A percentile compares a stretch with the other conserved stretches of the same genome.
Evolutionary conservation across 2,888 invertebrate species (phyloP).

Genomic region (Drosophila mulleri): DNA sequence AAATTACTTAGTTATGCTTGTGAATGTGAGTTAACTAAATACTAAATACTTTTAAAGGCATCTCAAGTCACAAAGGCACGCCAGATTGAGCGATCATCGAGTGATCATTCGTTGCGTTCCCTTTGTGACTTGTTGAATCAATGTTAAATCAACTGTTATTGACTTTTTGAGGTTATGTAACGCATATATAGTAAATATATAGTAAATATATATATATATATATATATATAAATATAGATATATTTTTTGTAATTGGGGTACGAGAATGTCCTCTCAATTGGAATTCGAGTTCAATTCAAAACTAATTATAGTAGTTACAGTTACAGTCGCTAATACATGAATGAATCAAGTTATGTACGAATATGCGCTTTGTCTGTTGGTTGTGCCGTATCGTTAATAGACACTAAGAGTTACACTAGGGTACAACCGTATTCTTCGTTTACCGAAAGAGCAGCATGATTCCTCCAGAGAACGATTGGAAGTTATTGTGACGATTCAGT

Average conservation of each 20-base stretch:
- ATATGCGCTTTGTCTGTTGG: conserved; percentile 40
- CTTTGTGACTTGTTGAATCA: conserved; percentile 43
- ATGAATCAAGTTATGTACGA: conserved; percentile 38
- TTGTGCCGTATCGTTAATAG: conserved; percentile 43
- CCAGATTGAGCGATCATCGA: conserved; percentile 6
- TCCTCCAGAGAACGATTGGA: conserved; percentile 96
- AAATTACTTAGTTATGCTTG: conserved; percentile 10
- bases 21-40: conserved; percentile 20
- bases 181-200: background rate
- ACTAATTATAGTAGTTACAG: conserved; percentile 26
- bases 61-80: conserved; percentile 44
- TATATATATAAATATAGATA: background rate
- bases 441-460: conserved; percentile 97
- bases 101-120: conserved; percentile 13
- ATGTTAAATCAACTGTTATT: conserved; percentile 14
- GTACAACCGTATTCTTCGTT: conserved; percentile 84
- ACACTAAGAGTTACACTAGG: conserved; percentile 41
- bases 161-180: conserved; percentile 10
- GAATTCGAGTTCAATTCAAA: conserved; percentile 4
- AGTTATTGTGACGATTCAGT: conserved; percentile 98
- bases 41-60: conserved; percentile 34
- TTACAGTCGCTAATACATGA: conserved; percentile 35
- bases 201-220: background rate
- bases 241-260: background rate
- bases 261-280: conserved; percentile 23